Evolutionary conservation across 2,113 vertebrate genomes (phyloP).

Genomic region (Thinocorus orbignyianus): DNA sequence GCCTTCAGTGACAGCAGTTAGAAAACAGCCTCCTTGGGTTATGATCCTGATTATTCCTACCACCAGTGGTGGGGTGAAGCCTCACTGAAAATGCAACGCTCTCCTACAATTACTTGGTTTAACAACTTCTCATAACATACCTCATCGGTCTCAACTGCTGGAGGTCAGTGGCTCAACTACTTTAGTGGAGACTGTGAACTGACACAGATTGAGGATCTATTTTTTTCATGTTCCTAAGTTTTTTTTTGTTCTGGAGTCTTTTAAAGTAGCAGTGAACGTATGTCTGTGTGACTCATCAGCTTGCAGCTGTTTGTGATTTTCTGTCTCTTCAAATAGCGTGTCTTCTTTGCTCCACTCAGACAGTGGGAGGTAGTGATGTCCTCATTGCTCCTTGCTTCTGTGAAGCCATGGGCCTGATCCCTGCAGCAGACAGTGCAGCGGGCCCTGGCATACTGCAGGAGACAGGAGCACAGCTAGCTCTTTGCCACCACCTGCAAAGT

Average conservation of each 20-base stretch:
- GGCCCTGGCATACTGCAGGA: background rate
- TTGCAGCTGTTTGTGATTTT: background rate
- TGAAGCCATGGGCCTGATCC: background rate
- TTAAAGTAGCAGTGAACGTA: background rate
- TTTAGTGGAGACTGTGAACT: background rate
- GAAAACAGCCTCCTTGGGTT: background rate
- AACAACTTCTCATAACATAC: background rate
- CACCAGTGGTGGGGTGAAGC: background rate
- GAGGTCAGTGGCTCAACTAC: background rate
- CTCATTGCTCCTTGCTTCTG: background rate
- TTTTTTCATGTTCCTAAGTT: background rate
- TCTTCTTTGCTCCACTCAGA: background rate
- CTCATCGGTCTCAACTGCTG: background rate
- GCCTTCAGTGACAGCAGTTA: background rate
- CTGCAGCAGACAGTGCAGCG: background rate
- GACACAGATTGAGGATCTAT: background rate
- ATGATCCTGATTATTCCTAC: background rate
- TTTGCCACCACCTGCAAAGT: background rate
- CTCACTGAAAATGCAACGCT: background rate
- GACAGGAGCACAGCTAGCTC: background rate
- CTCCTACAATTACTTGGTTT: background rate
- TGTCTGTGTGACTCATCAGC: background rate
- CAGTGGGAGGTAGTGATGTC: constrained; percentile 18
- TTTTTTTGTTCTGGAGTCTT: background rate
- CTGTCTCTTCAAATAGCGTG: background rate